Base-by-base conservation (phyloP, 2,113 vertebrate species). In the Oxyura jamaicensis region DNA sequence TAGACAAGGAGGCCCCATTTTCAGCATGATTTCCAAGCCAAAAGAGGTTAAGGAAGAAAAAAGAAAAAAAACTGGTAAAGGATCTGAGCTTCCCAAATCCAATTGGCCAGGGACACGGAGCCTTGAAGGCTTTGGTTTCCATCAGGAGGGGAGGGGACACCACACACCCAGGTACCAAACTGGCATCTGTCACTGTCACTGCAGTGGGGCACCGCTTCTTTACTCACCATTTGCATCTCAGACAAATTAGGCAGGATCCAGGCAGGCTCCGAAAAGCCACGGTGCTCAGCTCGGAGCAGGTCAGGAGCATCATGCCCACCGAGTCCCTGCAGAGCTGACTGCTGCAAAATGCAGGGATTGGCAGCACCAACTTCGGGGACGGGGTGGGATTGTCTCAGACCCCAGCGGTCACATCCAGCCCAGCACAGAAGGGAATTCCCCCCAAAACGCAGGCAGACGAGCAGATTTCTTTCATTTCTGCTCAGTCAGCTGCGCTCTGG, bases 51-150 rank as follows among this genome's bases (percentile, higher is more conserved):
- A 13, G 6, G 16, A 18, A 26, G 22, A 48, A 68, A 75, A 69
- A 21, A 21, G 12, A 22, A 68, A 75, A 71, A 76, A 73, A 33
- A 31, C 3, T n/a, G 13, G 4, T 1, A 0, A 3, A 13, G 36
- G 7, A 65, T 72, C 16, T n/a, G 68, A 75, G 39, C 31, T 65
- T 33, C 56, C 22, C 52, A 13, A 33, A 17, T 31, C 15, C 76
- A 60, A 52, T 33, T 62, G 59, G 36, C 12, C 62, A 56, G 36
- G 4, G 3, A 31, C 1, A 0, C 1, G 3, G 29, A 86, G 17
- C 6, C 39, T 67, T 33, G 33, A 13, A 81, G 29, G 35, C 68
- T 76, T 76, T 0, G 0, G 12, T 21, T 65, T 29, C 39, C 58
- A 65, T 6, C 13, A 18, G 3, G 46, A 69, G 13, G 48, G 28